Base-by-base conservation (phyloP, 2,888 invertebrate genomes). In the Diarsia rubi region DNA sequence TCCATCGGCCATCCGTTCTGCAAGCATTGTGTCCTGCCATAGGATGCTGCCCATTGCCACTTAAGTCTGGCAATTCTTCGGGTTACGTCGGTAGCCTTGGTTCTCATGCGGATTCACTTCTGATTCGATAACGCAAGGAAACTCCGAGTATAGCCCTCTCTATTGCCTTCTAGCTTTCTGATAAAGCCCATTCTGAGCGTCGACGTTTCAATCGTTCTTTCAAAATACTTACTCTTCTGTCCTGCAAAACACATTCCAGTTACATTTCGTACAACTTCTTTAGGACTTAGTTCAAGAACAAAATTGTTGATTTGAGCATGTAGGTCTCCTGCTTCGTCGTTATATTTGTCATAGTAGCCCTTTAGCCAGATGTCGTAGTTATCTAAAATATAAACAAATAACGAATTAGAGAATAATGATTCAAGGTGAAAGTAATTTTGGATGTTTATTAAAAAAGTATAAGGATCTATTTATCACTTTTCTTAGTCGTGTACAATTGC, bases 281-380 rank as follows among this genome's bases (percentile, higher is more conserved):
- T 71, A 67, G 70, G 16, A 5, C 42, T 37, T 42, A 77, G 49
- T 21, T 70, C 62, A 52, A 71, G 45, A 24, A 0, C 21, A 24
- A 78, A 78, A 19, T 60, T 66, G 6, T 70, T 77, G 16, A 77
- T 52, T 42, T 78, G 49, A 45, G 66, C 66, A 6, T 77, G 62
- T 24, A 78, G 77, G 11, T 78, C 71, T 9, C 77, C 66, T 42
- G 77, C 27, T 19, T 54, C 42, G 0, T 76, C 71, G 5, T 12
- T 42, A 49, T 77, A 3, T 71, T 31, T 71, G 21, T 66, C 66
- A 21, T 77, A 78, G 66, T 66, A 71, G 1, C 77, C 66, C 16
- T 47, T 77, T 16, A 78, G 5, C 63, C 64, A 44, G 37, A 78
- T 70, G 9, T 70, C 21, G 42, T 68, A 79, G 8, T 67, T 78